Evolutionary conservation across 2,888 invertebrate species (phyloP).

Genomic region (Branchellion lobata): DNA sequence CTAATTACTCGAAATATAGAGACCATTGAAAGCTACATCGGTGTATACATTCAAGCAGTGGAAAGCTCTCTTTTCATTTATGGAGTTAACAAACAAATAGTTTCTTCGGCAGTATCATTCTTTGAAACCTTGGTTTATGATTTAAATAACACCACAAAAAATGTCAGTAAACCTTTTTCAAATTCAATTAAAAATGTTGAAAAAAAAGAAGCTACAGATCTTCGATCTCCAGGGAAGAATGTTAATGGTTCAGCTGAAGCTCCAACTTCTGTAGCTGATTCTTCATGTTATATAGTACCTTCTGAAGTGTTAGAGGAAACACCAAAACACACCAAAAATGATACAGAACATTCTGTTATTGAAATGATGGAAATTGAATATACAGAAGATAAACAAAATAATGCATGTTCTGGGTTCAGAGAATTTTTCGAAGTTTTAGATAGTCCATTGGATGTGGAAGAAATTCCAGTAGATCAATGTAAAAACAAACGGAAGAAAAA

Average conservation of each 20-base stretch:
- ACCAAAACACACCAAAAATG: too few relatives aligned
- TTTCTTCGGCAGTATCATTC: background rate
- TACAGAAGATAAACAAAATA: background rate
- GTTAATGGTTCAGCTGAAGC: background rate
- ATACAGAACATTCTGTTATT: too few relatives aligned
- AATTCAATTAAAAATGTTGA: too few relatives aligned
- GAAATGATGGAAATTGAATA: background rate
- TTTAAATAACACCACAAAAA: too few relatives aligned
- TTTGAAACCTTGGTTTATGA: background rate
- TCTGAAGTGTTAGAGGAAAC: background rate
- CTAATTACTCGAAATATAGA: background rate
- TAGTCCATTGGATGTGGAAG: background rate
- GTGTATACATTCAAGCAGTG: background rate
- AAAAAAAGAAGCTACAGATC: too few relatives aligned
- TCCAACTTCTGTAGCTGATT: background rate
- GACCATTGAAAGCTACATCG: background rate
- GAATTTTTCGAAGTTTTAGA: too few relatives aligned
- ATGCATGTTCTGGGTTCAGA: too few relatives aligned
- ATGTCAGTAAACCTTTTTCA: too few relatives aligned
- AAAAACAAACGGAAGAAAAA: background rate
- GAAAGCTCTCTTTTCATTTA: constrained; percentile 9
- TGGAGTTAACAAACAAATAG: background rate
- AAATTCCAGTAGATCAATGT: background rate
- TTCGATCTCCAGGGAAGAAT: too few relatives aligned
- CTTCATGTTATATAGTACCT: background rate